Conservation (phyloP, 1,140 invertebrate species). For the Nymphalis io region DNA sequence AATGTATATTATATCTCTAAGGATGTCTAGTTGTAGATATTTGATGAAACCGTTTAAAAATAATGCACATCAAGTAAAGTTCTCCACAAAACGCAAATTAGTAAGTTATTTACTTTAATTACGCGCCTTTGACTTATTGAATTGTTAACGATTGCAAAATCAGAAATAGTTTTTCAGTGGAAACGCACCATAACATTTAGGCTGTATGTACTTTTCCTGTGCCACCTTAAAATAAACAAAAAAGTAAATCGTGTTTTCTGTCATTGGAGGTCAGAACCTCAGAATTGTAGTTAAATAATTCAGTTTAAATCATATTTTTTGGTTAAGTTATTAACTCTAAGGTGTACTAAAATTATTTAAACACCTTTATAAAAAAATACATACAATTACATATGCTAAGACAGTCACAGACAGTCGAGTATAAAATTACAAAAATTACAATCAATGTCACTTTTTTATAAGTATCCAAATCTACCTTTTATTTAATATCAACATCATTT, state of each 20-base stretch:
- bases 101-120: too few relatives aligned
- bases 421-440: slow-evolving; percentile 14
- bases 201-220: neutral
- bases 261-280: neutral
- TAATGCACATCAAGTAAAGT: too few relatives aligned
- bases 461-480: neutral
- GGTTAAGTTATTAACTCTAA: slow-evolving; percentile 6
- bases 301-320: slow-evolving; percentile 1
- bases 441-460: neutral
- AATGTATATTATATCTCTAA: slow-evolving; percentile 1
- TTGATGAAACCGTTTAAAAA: too few relatives aligned
- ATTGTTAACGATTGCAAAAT: neutral
- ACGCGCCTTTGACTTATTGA: too few relatives aligned
- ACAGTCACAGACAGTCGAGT: neutral
- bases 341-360: slow-evolving; percentile 2
- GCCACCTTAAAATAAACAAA: neutral
- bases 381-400: neutral
- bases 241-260: too few relatives aligned
- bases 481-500: neutral
- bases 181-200: neutral
- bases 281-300: neutral
- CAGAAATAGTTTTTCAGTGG: neutral
- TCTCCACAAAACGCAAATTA: too few relatives aligned
- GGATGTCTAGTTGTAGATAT: neutral
- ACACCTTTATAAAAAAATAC: slow-evolving; percentile 10